Conservation (phyloP, 1,140 invertebrate genomes). For the Prorops nasuta region DNA sequence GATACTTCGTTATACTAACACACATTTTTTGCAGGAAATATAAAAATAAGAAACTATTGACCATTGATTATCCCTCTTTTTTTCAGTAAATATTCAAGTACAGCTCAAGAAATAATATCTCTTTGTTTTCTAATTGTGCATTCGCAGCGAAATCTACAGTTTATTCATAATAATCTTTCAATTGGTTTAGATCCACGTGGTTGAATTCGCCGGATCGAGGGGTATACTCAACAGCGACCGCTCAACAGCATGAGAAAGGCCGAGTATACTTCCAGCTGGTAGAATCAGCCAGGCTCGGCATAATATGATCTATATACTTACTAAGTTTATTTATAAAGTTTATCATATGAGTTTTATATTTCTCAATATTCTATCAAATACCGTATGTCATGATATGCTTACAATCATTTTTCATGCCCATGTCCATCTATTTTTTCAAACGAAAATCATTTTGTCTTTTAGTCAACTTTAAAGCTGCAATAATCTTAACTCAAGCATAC, state of each 20-base stretch:
- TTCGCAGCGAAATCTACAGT: neutral
- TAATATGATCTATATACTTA: no score
- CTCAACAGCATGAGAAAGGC: constrained; percentile 58
- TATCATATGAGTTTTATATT: no score
- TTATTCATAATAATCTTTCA: constrained; percentile 33
- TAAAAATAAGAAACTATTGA: constrained; percentile 24
- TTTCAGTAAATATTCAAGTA: constrained; percentile 37
- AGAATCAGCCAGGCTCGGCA: constrained; percentile 47
- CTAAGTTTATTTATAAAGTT: no score
- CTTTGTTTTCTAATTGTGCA: no score
- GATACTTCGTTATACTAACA: constrained; percentile 29
- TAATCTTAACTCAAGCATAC: no score
- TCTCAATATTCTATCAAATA: no score
- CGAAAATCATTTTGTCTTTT: no score
- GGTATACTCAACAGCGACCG: constrained; percentile 56
- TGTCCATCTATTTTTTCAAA: no score
- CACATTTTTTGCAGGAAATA: constrained; percentile 46
- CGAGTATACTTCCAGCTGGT: constrained; percentile 57
- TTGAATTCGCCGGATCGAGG: constrained; percentile 51
- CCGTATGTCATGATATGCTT: no score
- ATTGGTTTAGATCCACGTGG: constrained; percentile 48
- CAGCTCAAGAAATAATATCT: constrained; percentile 22
- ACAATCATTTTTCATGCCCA: no score
- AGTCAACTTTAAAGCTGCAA: no score
- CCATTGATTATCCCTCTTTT: constrained; percentile 14